Conservation (phyloP, 2,113 vertebrate genomes). For the Natator depressus region DNA sequence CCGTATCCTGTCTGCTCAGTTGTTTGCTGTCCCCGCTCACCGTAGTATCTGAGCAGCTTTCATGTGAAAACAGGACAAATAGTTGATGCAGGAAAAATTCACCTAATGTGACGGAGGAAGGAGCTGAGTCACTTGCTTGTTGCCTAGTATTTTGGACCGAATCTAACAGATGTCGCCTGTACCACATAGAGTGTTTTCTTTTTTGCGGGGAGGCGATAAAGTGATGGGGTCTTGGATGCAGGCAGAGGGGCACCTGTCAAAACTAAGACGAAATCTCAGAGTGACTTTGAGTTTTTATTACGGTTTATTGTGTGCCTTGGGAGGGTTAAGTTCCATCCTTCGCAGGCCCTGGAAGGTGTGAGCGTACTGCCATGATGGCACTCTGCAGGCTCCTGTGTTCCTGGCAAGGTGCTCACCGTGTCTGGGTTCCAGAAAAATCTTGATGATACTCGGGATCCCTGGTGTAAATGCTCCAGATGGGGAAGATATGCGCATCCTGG, state of each 20-base stretch:
- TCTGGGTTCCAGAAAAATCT: not conserved
- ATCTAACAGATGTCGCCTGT: slow-evolving; percentile 47
- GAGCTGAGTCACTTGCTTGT: slow-evolving; percentile 41
- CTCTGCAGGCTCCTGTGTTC: not conserved
- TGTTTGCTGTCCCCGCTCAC: not conserved
- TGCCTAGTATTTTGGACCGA: slow-evolving; percentile 19
- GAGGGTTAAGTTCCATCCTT: not conserved
- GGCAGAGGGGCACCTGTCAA: not conserved
- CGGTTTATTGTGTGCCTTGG: not conserved
- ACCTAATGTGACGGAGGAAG: slow-evolving; percentile 20
- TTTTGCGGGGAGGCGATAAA: not conserved
- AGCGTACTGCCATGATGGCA: not conserved
- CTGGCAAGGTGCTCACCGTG: not conserved
- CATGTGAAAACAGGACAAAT: not conserved
- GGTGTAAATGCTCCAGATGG: accelerated
- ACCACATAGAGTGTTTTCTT: slow-evolving; percentile 18
- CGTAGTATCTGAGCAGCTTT: not conserved
- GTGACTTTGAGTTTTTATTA: not conserved
- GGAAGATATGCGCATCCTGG: accelerated
- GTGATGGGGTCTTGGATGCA: not conserved
- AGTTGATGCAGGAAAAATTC: not conserved
- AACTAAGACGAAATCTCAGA: not conserved
- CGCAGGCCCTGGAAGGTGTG: not conserved
- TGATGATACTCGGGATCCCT: not conserved
- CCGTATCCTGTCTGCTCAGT: not conserved